Base-by-base conservation (phyloP, 2,797 vertebrate species). In the Halcyon leucocephala region DNA sequence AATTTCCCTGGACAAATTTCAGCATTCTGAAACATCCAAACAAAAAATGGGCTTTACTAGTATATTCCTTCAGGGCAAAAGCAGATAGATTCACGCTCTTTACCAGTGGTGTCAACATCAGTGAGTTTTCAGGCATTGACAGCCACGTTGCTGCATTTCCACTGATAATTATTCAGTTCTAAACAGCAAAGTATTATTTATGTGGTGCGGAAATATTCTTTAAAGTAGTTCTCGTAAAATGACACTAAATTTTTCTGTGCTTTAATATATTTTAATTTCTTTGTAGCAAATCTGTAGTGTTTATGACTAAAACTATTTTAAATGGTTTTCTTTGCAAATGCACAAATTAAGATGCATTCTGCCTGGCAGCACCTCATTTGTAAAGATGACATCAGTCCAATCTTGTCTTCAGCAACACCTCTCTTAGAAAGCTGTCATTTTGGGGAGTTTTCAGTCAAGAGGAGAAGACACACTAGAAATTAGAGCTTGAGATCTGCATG, bases 241-340 rank as follows among this genome's bases (percentile, higher is more conserved):
- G 39, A 7, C 41, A 69, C 70, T 74, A 82, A 85, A 85, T 9
- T 89, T 80, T 61, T n/a, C 69, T 54, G 57, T 35, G 33, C 5
- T 83, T 83, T 93, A 78, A 51, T 83, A 42, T 29, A 1, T 72
- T 90, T 61, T 80, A 41, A 82, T 80, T 87, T 80, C 65, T 91
- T 89, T 82, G 41, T 84, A 65, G 52, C 57, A 89, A 88, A 91
- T 69, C 42, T 80, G 37, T 49, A 89, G 82, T 83, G 55, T 54
- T 91, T 80, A 80, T n/a, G 21, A 88, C 48, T 48, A 93, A 95
- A 91, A 39, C 37, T 51, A 31, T 91, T 95, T 86, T 37, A 91
- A 81, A 42, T 2, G 7, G 13, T 69, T 92, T 86, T 48, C 65
- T 82, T 76, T 31, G 26, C 4, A 49, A 86, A 91, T 79, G 33